phyloP scores from a whole-genome alignment of 2,797 vertebrate species.

The Thripadectes ignobilis region DNA sequence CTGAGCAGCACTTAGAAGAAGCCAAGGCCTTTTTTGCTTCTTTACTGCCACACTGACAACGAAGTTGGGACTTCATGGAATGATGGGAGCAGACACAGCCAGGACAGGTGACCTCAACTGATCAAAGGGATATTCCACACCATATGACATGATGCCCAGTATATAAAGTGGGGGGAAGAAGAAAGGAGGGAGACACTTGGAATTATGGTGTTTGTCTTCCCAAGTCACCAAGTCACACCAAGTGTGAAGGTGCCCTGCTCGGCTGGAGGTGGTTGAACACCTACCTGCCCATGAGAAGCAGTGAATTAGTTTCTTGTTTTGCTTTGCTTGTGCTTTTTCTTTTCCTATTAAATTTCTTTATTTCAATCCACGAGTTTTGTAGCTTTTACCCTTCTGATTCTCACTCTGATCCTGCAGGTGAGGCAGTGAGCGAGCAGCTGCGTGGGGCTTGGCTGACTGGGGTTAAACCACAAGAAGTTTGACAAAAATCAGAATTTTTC shows the following conservation, averaged over 20 bases:
- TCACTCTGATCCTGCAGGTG: neutral
- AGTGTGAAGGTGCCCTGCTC: neutral
- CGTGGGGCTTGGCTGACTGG: neutral
- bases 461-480: neutral
- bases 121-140: neutral
- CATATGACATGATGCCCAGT: neutral
- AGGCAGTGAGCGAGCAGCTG: neutral
- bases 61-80: neutral
- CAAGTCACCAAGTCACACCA: neutral
- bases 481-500: neutral
- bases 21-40: neutral
- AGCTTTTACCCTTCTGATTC: neutral
- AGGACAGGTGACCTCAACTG: neutral
- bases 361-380: neutral
- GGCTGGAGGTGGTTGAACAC: neutral
- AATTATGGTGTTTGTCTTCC: neutral
- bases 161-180: neutral
- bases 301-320: neutral
- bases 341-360: neutral
- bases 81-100: neutral
- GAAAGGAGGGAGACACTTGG: neutral
- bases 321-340: neutral
- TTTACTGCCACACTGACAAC: neutral
- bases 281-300: neutral
- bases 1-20: neutral